Evolutionary conservation across 2,797 vertebrate genomes (phyloP).

Genomic region (Acipenser transmontanus): DNA sequence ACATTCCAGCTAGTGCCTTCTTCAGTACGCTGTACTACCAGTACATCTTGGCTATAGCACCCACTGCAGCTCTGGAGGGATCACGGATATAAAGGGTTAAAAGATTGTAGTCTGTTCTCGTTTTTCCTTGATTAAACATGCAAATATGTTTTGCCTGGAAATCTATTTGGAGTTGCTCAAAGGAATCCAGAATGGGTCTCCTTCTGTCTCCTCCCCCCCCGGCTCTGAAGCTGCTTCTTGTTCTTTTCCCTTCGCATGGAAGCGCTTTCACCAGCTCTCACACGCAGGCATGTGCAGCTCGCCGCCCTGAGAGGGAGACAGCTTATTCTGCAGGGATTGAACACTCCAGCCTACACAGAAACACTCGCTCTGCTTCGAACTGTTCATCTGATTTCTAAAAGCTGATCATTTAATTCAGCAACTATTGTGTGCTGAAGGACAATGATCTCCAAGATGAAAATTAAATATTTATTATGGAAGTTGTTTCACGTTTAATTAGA

Average conservation of each 20-base stretch:
- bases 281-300: slow-evolving; percentile 19
- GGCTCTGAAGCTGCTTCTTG: slow-evolving; percentile 32
- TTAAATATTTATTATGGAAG: too few relatives aligned
- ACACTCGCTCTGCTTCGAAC: slow-evolving; percentile 32
- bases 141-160: slow-evolving; percentile 80
- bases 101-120: too few relatives aligned
- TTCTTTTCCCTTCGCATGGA: slow-evolving; percentile 58
- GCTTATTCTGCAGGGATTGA: slow-evolving; percentile 11
- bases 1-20: too few relatives aligned
- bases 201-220: slow-evolving; percentile 73
- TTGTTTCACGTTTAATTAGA: too few relatives aligned
- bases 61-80: too few relatives aligned
- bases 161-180: slow-evolving; percentile 74
- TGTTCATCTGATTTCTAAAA: slow-evolving; percentile 12
- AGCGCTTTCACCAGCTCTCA: slow-evolving; percentile 58
- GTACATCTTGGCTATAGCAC: too few relatives aligned
- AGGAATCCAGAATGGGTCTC: slow-evolving; percentile 76
- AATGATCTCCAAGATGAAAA: too few relatives aligned
- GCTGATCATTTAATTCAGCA: too few relatives aligned
- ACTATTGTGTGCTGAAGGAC: too few relatives aligned
- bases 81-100: too few relatives aligned
- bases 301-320: slow-evolving; percentile 4
- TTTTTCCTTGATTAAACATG: slow-evolving; percentile 32
- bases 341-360: slow-evolving; percentile 9
- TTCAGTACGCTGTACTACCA: too few relatives aligned